Conservation (phyloP, 1,140 invertebrate species). For the Sinella curviseta region DNA sequence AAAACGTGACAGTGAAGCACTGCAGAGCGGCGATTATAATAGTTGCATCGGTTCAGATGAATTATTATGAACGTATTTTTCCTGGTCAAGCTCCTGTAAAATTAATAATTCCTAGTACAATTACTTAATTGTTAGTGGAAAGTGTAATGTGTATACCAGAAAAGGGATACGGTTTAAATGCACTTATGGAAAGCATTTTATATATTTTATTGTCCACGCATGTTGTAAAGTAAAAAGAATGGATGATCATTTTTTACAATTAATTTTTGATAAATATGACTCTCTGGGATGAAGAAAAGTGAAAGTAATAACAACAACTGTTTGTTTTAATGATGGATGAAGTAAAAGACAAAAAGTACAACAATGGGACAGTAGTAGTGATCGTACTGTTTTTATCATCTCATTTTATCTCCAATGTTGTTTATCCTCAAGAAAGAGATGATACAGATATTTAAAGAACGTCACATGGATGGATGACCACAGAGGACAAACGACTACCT, state of each 20-base stretch:
- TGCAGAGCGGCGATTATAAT: not conserved
- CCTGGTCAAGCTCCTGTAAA: too few relatives aligned
- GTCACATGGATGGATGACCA: conserved; percentile 13
- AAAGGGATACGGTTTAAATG: too few relatives aligned
- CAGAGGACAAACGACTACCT: conserved; percentile 12
- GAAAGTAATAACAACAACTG: not conserved
- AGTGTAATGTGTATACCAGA: too few relatives aligned
- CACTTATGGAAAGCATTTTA: too few relatives aligned
- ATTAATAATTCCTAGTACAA: too few relatives aligned
- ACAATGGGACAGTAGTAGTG: not conserved
- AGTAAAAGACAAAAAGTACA: conserved; percentile 2
- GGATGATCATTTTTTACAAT: too few relatives aligned
- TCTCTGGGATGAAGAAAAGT: not conserved
- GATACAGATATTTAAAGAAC: conserved; percentile 17
- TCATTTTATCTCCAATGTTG: not conserved
- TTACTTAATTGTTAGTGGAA: too few relatives aligned
- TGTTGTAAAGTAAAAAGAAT: too few relatives aligned
- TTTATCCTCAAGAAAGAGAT: not conserved
- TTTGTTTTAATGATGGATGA: not conserved
- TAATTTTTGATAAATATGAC: too few relatives aligned
- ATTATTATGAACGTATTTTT: not conserved
- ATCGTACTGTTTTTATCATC: not conserved
- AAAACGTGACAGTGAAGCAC: not conserved
- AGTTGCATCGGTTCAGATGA: not conserved
- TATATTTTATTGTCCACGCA: too few relatives aligned